Evolutionary conservation across 2,888 invertebrate species (phyloP).

Genomic region (Cerastis rubricosa): DNA sequence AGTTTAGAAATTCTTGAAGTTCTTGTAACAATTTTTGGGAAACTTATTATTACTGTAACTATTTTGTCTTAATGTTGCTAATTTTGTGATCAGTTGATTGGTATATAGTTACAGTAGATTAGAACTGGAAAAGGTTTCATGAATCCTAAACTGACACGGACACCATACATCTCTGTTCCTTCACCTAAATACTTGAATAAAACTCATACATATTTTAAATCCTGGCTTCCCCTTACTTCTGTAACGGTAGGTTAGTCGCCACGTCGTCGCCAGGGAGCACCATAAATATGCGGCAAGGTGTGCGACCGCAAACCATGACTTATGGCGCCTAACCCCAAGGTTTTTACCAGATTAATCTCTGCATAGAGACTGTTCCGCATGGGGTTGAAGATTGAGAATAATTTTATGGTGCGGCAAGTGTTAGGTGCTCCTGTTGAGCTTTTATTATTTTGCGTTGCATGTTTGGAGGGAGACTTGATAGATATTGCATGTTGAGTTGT

Average conservation of each 20-base stretch:
- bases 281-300: slow-evolving; percentile 80
- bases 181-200: slow-evolving; percentile 23
- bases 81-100: not conserved
- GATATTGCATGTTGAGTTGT: not conserved
- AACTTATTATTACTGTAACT: not conserved
- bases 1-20: not conserved
- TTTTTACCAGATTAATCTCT: slow-evolving; percentile 64
- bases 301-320: slow-evolving; percentile 72
- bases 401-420: slow-evolving; percentile 28
- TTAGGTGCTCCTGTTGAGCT: not conserved
- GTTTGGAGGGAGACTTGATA: not conserved
- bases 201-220: slow-evolving; percentile 46
- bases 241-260: slow-evolving; percentile 47
- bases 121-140: no score
- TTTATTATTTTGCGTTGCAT: slow-evolving; percentile 21
- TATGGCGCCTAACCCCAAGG: slow-evolving; percentile 65
- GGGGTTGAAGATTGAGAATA: slow-evolving; percentile 64
- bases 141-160: not conserved
- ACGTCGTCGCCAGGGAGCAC: slow-evolving; percentile 71
- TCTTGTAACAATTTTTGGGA: not conserved
- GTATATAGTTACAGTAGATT: not conserved
- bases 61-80: not conserved
- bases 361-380: slow-evolving; percentile 41
- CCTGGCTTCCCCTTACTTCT: slow-evolving; percentile 25
- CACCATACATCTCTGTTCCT: not conserved